Conservation (phyloP, 1,140 invertebrate genomes). For the Drosophila murphyi region DNA sequence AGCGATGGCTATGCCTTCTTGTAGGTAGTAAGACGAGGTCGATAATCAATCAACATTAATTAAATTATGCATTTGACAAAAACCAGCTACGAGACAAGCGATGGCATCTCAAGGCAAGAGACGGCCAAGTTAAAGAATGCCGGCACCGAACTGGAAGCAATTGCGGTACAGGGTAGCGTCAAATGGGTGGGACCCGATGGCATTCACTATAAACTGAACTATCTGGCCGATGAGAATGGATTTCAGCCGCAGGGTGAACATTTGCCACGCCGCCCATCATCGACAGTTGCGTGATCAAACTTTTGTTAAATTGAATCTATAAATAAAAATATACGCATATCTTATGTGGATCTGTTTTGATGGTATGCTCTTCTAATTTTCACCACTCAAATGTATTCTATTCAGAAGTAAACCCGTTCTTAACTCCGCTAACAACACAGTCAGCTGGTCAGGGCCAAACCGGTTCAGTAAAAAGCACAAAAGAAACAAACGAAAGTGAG, state of each 20-base stretch:
- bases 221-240: conserved; percentile 90
- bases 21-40: conserved; percentile 82
- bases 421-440: conserved; percentile 52
- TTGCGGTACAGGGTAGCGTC: conserved; percentile 88
- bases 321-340: conserved; percentile 32
- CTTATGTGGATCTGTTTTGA: conserved; percentile 18
- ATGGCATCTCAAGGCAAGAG: conserved; percentile 88
- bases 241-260: conserved; percentile 88
- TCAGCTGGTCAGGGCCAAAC: conserved; percentile 66
- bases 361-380: conserved; percentile 36
- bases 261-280: conserved; percentile 85
- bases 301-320: not conserved
- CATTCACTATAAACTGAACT: conserved; percentile 87
- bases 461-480: conserved; percentile 58
- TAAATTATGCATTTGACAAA: not conserved
- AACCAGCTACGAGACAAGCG: conserved; percentile 87
- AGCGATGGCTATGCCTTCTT: conserved; percentile 79
- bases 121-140: conserved; percentile 86
- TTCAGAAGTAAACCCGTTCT: conserved; percentile 19
- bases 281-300: not conserved
- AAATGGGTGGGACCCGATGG: conserved; percentile 89
- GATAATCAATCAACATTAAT: conserved; percentile 1
- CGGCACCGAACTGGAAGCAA: conserved; percentile 84
- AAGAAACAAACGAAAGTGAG: conserved; percentile 64
- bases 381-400: conserved; percentile 63